Percentiles rank a stretch among this genome's conserved stretches.
phyloP scores from a whole-genome alignment of 2,113 vertebrate species.

The Ahaetulla prasina region DNA sequence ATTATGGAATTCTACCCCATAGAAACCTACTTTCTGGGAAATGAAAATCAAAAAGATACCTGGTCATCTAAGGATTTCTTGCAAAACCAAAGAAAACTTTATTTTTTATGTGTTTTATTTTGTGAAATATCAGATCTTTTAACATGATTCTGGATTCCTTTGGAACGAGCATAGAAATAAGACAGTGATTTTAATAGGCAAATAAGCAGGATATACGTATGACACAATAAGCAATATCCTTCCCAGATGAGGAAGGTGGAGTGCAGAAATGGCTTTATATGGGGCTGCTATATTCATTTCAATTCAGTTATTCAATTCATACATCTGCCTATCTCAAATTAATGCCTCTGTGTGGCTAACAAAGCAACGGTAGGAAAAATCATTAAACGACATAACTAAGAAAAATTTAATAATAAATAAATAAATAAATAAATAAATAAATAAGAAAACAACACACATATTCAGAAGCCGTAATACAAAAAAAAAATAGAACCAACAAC shows the following conservation, averaged over 20 bases:
- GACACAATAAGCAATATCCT: not conserved
- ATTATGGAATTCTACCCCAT: not conserved
- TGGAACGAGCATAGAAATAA: not conserved
- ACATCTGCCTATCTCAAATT: too few relatives aligned
- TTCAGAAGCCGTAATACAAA: not conserved
- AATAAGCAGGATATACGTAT: not conserved
- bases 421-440: too few relatives aligned
- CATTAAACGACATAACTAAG: too few relatives aligned
- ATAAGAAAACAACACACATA: too few relatives aligned
- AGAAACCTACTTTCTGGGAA: not conserved
- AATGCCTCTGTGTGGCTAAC: too few relatives aligned
- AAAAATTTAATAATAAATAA: too few relatives aligned
- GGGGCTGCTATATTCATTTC: not conserved
- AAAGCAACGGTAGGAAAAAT: too few relatives aligned
- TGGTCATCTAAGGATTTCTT: not conserved
- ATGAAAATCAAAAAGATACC: not conserved
- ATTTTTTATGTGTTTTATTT: not conserved
- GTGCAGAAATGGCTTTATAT: not conserved
- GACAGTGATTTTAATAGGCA: too few relatives aligned
- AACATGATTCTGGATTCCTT: not conserved
- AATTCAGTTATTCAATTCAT: too few relatives aligned
- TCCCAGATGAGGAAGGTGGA: not conserved
- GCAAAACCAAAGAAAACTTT: not conserved
- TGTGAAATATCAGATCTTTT: not conserved
- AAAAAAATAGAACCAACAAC: not conserved